Evolutionary conservation across 2,888 invertebrate species (phyloP), one percentile per base, ranked within the genome.

Genomic region (Epinotia ramella): DNA sequence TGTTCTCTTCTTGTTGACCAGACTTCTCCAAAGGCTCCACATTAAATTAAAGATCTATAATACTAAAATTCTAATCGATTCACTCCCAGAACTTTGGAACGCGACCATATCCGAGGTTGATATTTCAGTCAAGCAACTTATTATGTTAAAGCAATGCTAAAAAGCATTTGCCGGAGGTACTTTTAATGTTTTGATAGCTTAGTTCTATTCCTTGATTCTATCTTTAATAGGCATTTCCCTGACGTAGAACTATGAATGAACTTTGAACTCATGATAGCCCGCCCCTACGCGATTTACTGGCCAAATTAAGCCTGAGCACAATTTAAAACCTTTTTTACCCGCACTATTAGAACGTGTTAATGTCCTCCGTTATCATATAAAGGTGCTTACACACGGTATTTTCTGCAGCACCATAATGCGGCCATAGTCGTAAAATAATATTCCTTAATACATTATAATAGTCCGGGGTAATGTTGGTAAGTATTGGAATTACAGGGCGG

Each of bases 361-460:
- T 75, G 65, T 66, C 71, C 62, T 66, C 60, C 76, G 66, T 76
- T 77, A 77, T 76, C 77, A 73, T 84, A 81, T 82, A 85, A 87
- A 87, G 86, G 85, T 85, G 84, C 83, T 81, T 84, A 83, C 86
- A 86, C 86, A 87, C 83, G 80, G 87, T 91, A 91, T 91, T 91
- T 92, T 93, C 91, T 91, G 92, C 88, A 84, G 83, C 85, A 83
- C 90, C 88, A 89, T 93, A 92, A 92, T 89, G 90, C 84, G 77
- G 86, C 86, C 85, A 85, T 88, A 86, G 88, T 89, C 90, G 88
- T 93, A 90, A 93, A 93, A 94, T 94, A 94, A 94, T 94, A 94
- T 88, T 90, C 89, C 92, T 91, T 94, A 93, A 94, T 94, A 94
- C 93, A 91, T 94, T 93, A 94, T 94, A 94, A 94, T 94, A 93